Conservation (phyloP, 2,797 vertebrate genomes). For the Poecilia velifera region DNA sequence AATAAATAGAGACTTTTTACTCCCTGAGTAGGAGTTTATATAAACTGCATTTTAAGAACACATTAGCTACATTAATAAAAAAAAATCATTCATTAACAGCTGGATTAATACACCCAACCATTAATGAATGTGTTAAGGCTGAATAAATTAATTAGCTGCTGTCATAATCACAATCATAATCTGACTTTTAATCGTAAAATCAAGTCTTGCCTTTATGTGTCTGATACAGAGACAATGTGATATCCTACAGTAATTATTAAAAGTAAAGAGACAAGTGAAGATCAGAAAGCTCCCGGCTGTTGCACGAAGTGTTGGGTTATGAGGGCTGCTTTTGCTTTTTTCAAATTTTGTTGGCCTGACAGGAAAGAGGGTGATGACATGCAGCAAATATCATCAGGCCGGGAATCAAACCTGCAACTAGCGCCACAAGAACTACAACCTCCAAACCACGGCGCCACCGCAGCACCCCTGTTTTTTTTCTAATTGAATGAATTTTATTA, state of each 20-base stretch:
- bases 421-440: too few relatives aligned
- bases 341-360: too few relatives aligned
- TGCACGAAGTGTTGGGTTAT: neutral
- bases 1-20: too few relatives aligned
- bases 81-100: neutral
- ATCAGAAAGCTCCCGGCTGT: neutral
- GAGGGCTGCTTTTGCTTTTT: neutral
- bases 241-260: neutral
- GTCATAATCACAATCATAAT: neutral
- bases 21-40: neutral
- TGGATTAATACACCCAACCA: neutral
- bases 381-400: too few relatives aligned
- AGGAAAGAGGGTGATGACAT: too few relatives aligned
- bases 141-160: neutral
- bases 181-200: neutral
- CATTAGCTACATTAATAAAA: neutral
- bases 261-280: neutral
- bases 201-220: neutral
- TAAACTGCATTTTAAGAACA: neutral
- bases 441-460: too few relatives aligned
- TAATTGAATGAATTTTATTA: neutral
- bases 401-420: too few relatives aligned
- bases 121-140: neutral
- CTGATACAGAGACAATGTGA: neutral
- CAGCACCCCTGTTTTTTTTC: neutral